These are phyloP conservation scores for Synergus itoensis DNA, from an alignment of 2,888 invertebrate genomes.

Conservation along the genomic window DNA sequence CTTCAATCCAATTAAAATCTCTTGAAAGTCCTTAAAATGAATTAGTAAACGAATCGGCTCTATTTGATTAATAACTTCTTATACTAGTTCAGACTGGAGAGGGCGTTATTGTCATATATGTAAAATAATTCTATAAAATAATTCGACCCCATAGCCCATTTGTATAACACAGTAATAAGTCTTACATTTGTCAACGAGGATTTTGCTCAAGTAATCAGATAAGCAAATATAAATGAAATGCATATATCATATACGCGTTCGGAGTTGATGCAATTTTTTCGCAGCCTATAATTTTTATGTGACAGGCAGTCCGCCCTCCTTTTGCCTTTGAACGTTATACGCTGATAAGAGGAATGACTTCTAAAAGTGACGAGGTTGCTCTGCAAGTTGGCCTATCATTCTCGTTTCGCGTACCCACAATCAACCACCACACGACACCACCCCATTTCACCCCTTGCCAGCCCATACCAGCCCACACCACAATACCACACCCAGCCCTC, in stretches of 20 bases:
- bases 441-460: not conserved
- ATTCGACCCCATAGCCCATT: no score
- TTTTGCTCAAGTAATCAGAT: not conserved
- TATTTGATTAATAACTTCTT: no score
- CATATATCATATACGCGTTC: not conserved
- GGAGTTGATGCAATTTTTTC: conserved; percentile 20
- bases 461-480: not conserved
- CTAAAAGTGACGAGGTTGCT: conserved; percentile 7
- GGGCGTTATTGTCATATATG: no score
- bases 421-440: not conserved
- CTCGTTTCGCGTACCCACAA: not conserved
- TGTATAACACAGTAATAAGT: no score
- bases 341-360: conserved; percentile 24
- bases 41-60: no score
- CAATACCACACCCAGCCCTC: not conserved
- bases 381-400: not conserved
- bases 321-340: conserved; percentile 1
- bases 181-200: conserved; percentile 14
- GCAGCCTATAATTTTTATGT: conserved; percentile 13
- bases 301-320: not conserved
- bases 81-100: no score
- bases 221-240: not conserved
- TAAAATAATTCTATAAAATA: no score
- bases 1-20: no score
- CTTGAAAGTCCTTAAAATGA: no score